These are phyloP conservation scores for Pyrocoelia pectoralis DNA, from an alignment of 2,888 invertebrate genomes.

Conservation along the genomic window DNA sequence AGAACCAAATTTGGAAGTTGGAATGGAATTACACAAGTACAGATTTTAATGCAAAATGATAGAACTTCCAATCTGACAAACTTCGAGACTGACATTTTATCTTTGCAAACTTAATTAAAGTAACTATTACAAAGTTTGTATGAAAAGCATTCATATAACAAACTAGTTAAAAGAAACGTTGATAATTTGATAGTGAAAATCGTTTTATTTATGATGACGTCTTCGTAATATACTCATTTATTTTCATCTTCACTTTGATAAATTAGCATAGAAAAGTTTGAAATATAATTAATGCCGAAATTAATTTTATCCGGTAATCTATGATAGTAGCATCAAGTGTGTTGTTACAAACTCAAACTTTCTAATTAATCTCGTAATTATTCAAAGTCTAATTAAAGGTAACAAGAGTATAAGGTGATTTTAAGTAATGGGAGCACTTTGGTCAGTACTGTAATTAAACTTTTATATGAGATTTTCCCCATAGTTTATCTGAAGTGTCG, in stretches of 20 bases:
- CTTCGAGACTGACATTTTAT: too few relatives aligned
- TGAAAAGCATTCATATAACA: too few relatives aligned
- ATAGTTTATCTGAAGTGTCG: slow-evolving; percentile 5
- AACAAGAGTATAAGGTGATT: slow-evolving; percentile 7
- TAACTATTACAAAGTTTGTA: too few relatives aligned
- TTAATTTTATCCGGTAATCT: slow-evolving; percentile 5
- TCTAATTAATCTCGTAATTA: slow-evolving; percentile 7
- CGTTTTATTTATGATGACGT: too few relatives aligned
- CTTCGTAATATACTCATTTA: neutral
- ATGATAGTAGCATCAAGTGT: slow-evolving; percentile 5
- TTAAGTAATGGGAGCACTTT: slow-evolving; percentile 4
- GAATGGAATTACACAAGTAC: too few relatives aligned
- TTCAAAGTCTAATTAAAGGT: slow-evolving; percentile 9
- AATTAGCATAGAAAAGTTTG: neutral
- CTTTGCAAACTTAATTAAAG: too few relatives aligned
- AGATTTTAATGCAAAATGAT: too few relatives aligned
- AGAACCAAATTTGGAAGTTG: too few relatives aligned
- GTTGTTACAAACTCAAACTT: slow-evolving; percentile 7
- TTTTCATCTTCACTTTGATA: neutral
- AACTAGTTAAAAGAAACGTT: too few relatives aligned
- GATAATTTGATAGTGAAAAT: too few relatives aligned
- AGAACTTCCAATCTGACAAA: too few relatives aligned
- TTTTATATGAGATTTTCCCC: neutral
- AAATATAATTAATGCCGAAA: neutral
- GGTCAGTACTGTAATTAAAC: slow-evolving; percentile 6